Base-by-base conservation (phyloP, 2,797 vertebrate genomes). In the Sebastes baramenuke region DNA sequence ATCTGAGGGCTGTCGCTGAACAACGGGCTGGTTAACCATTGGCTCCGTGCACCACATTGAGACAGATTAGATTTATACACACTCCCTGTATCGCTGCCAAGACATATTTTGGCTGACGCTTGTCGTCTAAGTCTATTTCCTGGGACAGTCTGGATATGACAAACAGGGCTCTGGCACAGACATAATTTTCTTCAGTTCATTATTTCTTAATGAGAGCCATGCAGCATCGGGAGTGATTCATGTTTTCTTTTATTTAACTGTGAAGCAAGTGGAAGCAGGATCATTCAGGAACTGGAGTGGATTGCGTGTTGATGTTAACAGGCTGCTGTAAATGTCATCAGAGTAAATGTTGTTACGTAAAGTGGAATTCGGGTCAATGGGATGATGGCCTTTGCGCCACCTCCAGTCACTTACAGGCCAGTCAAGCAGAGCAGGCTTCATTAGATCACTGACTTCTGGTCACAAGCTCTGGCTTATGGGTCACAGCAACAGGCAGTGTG, bases 11-110 rank as follows among this genome's bases (percentile, higher is more conserved):
- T 83, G 87, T 89, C 59, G 10, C 80, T 55, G 59, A 83, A 79
- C 75, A 82, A 60, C 67, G 10, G 54, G 58, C 88, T 85, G 83
- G 83, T 87, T 87, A 81, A 90, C 89, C 81, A 64, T 80, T 89
- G 89, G 82, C 88, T 92, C 80, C 61, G 4, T 60, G 42, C 69
- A 46, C 75, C 56, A 65, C 73, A 81, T 62, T 30, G 42, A 80
- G 77, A 82, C 87, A 85, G 91, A 92, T 93, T 88, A 83, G 88
- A 92, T 92, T 92, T 86, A 90, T 84, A 79, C 80, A 74, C 52
- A 27, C 69, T 77, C 67, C 38, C 64, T 83, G 66, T 71, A 13
- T 29, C 6, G n/a, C 46, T 75, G 88, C 85, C 86, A 89, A 79
- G 74, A 80, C 61, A 70, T 68, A 77, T 55, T 84, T 62, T 84